Evolutionary conservation across 2,888 invertebrate species (phyloP).

Genomic region (Germaria angustata): DNA sequence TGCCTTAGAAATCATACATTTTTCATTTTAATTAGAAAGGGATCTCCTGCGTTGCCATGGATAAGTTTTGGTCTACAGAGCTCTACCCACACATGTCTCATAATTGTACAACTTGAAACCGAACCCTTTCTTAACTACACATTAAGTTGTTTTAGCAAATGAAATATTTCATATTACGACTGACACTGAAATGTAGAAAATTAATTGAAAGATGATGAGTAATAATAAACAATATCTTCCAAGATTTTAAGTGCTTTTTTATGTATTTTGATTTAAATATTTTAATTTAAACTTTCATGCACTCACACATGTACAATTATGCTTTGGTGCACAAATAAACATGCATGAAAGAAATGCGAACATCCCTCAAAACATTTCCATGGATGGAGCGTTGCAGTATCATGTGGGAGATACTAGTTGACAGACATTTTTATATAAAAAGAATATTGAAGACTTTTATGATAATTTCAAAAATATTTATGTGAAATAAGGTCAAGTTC

Average conservation of each 20-base stretch:
- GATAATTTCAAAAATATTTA: no score
- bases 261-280: conserved; percentile 34
- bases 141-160: not conserved
- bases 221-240: not conserved
- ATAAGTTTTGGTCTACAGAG: no score
- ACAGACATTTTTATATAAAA: no score
- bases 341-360: not conserved
- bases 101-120: no score
- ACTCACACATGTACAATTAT: not conserved
- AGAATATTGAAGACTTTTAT: no score
- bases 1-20: no score
- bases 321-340: not conserved
- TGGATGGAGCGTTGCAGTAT: not conserved
- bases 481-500: no score
- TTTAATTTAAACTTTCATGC: not conserved
- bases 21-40: no score
- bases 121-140: not conserved
- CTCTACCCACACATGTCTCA: no score
- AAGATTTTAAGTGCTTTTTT: conserved; percentile 51
- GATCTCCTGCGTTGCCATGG: no score
- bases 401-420: not conserved
- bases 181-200: conserved; percentile 5
- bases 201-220: not conserved
- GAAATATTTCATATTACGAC: conserved; percentile 20
- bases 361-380: not conserved